Evolutionary conservation across 2,888 invertebrate genomes (phyloP).

Genomic region (Drosophila lacicola): DNA sequence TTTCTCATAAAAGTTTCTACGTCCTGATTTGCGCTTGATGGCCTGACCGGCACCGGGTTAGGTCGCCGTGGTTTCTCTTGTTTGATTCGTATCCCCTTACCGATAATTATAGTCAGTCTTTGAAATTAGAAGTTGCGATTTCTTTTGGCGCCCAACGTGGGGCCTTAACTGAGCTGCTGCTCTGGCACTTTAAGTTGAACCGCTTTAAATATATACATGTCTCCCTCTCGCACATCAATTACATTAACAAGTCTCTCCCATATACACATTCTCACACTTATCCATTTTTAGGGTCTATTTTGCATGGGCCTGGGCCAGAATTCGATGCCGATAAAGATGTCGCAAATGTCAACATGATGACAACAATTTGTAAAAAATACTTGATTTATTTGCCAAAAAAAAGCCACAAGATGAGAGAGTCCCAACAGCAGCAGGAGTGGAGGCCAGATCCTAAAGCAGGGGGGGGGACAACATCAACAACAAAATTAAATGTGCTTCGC

Average conservation of each 20-base stretch:
- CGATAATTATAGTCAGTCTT: constrained; percentile 35
- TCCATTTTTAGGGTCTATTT: constrained; percentile 25
- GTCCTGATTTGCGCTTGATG: constrained; percentile 12
- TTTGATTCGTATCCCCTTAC: constrained; percentile 38
- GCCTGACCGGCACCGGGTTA: not conserved
- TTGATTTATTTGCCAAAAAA: constrained; percentile 72
- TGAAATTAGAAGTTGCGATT: not conserved
- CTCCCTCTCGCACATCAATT: constrained; percentile 32
- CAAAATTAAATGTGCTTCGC: constrained; percentile 68
- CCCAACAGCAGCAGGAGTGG: constrained; percentile 4
- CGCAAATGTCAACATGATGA: constrained; percentile 80
- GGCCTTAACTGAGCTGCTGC: not conserved
- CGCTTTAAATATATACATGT: not conserved
- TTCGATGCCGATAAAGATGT: constrained; percentile 68
- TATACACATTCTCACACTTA: constrained; percentile 6
- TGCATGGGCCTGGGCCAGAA: constrained; percentile 43
- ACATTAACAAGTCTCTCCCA: constrained; percentile 40
- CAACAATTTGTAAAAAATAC: constrained; percentile 80
- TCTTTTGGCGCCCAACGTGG: not conserved
- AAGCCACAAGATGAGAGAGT: constrained; percentile 14
- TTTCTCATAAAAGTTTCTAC: constrained; percentile 58
- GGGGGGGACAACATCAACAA: constrained; percentile 28
- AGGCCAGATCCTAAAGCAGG: not conserved
- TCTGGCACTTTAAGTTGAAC: constrained; percentile 15
- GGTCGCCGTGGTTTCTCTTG: constrained; percentile 9